Base-by-base conservation (phyloP, 2,113 vertebrate species). In the Channa argus region DNA sequence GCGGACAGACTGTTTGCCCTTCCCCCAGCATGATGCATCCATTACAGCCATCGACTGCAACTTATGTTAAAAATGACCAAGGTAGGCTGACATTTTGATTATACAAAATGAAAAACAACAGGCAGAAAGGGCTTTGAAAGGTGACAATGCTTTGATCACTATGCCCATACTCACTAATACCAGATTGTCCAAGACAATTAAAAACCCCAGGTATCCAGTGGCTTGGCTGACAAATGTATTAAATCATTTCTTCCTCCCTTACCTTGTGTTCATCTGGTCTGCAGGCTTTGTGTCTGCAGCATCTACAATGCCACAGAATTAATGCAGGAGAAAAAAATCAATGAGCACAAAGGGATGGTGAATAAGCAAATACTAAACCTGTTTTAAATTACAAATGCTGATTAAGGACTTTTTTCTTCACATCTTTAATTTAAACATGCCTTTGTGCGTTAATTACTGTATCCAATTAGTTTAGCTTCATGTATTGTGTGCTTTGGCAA, bases 41-140 rank as follows among this genome's bases (percentile, higher is more conserved):
- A 93, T 88, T 84, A 94, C 95, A 95, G 95, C 96, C 96, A 96
- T 96, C 96, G 95, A 92, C 94, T 96, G 92, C 92, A 92, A 95
- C 94, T 96, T 97, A 96, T 96, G 95, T 96, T 96, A 97, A 95
- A 97, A 97, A 97, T 96, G 96, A 97, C 96, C 95, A 95, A 96
- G 95, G 95, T 94, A 93, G 93, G 94, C 95, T 97, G 96, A 96
- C 96, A 94, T 96, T 96, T 96, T 95, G 94, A 92, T 92, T 91
- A 94, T 93, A 63, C 54, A 61, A 56, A 43, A 94, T 95, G 94
- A 93, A 94, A 94, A 69, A 24, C 6, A 89, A 91, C 84, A 82
- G 94, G 88, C 92, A 92, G 92, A 41, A 91, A 92, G 92, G 92
- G 90, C 77, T 92, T 90, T 92, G 92, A 91, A 96, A 96, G 13